A percentile compares a stretch with the other conserved stretches of the same genome.
These are phyloP conservation scores for Onychostoma macrolepis DNA, from an alignment of 2,113 vertebrate genomes.

Conservation along the genomic window DNA sequence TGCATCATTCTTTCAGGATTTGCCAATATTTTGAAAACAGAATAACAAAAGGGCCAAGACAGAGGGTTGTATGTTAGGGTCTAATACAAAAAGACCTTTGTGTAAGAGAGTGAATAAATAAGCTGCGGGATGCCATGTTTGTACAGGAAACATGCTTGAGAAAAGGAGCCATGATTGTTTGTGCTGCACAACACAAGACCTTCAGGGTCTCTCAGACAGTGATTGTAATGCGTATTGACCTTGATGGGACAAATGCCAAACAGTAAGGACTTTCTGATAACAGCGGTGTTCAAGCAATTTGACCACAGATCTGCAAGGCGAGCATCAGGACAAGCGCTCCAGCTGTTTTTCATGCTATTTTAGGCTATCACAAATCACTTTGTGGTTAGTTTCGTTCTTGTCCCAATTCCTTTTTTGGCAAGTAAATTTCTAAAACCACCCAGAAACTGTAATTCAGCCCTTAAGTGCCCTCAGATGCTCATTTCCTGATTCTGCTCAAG, in stretches of 20 bases:
- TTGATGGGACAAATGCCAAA: background rate
- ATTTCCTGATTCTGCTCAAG: background rate
- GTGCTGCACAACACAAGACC: background rate
- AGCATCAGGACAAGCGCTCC: background rate
- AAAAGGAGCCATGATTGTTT: background rate
- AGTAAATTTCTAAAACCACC: background rate
- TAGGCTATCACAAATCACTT: background rate
- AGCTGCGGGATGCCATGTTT: background rate
- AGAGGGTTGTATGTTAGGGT: background rate
- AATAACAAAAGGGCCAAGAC: background rate
- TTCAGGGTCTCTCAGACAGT: background rate
- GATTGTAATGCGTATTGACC: background rate
- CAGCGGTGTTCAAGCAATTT: background rate
- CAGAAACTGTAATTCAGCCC: background rate
- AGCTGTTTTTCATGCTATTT: background rate
- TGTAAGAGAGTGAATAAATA: background rate
- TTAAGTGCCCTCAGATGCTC: background rate
- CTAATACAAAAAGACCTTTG: background rate
- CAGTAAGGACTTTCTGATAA: conserved; percentile 3
- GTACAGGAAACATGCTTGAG: conserved; percentile 8
- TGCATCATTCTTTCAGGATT: background rate
- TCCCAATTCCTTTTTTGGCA: conserved; percentile 8
- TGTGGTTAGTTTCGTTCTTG: background rate
- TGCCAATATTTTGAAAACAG: conserved; percentile 25
- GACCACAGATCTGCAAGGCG: background rate